Conservation (phyloP, 2,113 vertebrate species). For the Isurus oxyrinchus region DNA sequence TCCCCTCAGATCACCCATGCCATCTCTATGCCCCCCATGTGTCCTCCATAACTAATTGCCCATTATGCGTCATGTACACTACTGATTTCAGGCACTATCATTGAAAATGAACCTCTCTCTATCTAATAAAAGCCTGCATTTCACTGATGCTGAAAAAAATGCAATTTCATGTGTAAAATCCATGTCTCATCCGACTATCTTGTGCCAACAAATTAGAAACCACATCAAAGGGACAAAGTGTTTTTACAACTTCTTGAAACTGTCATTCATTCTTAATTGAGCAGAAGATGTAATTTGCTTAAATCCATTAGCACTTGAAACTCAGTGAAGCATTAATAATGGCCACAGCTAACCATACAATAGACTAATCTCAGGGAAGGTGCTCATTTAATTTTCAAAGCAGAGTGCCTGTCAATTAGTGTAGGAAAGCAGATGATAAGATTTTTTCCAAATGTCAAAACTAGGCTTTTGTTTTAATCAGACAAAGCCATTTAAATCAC, state of each 20-base stretch:
- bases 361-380: neutral
- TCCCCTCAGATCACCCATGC: neutral
- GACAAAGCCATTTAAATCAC: neutral
- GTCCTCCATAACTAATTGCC: neutral
- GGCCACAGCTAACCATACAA: neutral
- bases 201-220: neutral
- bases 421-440: neutral
- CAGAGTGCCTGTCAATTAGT: neutral
- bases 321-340: neutral
- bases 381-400: neutral
- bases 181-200: neutral
- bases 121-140: neutral
- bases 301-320: neutral
- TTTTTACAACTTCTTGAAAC: neutral
- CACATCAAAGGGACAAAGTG: neutral
- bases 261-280: neutral
- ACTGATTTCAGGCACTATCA: neutral
- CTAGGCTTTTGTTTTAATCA: neutral
- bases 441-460: neutral
- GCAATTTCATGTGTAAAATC: neutral
- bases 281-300: neutral
- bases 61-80: neutral
- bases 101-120: neutral
- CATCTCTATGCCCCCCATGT: neutral
- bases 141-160: neutral